These are phyloP conservation scores for Elephas maximus DNA, from an alignment of 2,113 vertebrate genomes.

Conservation along the genomic window DNA sequence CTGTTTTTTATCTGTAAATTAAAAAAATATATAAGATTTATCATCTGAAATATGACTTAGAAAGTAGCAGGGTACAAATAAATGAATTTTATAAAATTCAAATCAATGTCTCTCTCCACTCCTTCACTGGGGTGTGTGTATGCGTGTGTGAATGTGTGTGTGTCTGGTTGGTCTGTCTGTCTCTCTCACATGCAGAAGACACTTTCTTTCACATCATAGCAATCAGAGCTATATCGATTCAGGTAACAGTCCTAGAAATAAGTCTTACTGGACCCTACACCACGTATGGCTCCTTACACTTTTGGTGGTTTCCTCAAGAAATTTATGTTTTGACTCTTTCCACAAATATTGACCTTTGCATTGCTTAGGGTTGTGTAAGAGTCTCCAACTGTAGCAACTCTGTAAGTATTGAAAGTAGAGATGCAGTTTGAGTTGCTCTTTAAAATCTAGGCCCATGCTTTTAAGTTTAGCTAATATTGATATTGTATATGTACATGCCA, in stretches of 20 bases:
- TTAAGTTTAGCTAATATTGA: neutral
- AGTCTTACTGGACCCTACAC: neutral
- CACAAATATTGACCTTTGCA: neutral
- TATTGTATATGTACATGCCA: neutral
- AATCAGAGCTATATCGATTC: neutral
- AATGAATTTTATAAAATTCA: neutral
- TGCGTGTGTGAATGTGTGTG: neutral
- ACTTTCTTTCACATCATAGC: neutral
- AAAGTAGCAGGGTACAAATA: neutral
- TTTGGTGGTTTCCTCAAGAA: neutral
- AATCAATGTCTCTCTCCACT: neutral
- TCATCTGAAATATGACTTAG: neutral
- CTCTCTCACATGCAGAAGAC: neutral
- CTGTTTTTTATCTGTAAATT: neutral
- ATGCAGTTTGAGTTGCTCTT: neutral
- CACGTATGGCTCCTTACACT: neutral
- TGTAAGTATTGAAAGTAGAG: neutral
- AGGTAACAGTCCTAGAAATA: neutral
- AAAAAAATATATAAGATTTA: neutral
- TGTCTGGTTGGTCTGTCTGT: neutral
- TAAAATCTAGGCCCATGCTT: neutral
- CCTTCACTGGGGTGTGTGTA: too few species aligned
- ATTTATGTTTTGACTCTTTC: neutral
- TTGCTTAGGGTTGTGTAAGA: neutral
- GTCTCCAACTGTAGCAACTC: neutral